Evolutionary conservation across 1,140 invertebrate species (phyloP).

Genomic region (Macrobrachium nipponense): DNA sequence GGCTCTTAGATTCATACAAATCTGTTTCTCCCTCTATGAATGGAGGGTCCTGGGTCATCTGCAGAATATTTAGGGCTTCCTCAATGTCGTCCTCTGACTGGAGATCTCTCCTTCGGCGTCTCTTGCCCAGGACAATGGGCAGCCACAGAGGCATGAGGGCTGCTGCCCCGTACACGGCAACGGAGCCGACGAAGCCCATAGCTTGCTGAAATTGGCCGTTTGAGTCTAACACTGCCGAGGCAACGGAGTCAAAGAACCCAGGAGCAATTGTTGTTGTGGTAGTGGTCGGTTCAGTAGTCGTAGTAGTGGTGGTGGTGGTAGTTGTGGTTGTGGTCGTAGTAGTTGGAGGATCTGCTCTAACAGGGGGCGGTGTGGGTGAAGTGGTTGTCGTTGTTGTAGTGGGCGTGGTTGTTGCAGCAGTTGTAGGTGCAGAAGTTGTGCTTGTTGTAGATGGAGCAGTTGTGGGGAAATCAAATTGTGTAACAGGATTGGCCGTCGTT

Average conservation of each 20-base stretch:
- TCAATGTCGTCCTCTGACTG: background rate
- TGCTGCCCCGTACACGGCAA: constrained; percentile 58
- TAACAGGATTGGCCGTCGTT: background rate
- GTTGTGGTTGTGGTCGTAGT: constrained; percentile 24
- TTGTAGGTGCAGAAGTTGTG: background rate
- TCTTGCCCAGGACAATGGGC: constrained; percentile 49
- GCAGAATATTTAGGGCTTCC: background rate
- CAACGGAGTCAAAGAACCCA: constrained; percentile 30
- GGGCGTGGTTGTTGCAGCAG: constrained; percentile 9
- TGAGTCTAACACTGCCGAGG: constrained; percentile 14
- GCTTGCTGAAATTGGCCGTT: constrained; percentile 35
- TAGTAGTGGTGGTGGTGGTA: constrained; percentile 5
- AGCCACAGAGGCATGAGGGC: constrained; percentile 61
- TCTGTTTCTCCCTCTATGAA: background rate
- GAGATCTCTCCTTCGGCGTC: constrained; percentile 31
- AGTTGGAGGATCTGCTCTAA: background rate
- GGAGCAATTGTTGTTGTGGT: constrained; percentile 38
- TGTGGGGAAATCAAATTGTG: background rate
- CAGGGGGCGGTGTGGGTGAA: constrained; percentile 10
- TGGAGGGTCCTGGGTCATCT: constrained; percentile 13
- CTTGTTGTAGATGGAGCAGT: background rate
- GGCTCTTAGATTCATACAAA: background rate
- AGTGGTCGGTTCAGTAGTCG: constrained; percentile 13
- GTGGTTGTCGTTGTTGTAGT: constrained; percentile 24
- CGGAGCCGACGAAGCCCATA: constrained; percentile 46